Conservation (phyloP, 2,888 invertebrate species). For the Cacoxenus indagator region DNA sequence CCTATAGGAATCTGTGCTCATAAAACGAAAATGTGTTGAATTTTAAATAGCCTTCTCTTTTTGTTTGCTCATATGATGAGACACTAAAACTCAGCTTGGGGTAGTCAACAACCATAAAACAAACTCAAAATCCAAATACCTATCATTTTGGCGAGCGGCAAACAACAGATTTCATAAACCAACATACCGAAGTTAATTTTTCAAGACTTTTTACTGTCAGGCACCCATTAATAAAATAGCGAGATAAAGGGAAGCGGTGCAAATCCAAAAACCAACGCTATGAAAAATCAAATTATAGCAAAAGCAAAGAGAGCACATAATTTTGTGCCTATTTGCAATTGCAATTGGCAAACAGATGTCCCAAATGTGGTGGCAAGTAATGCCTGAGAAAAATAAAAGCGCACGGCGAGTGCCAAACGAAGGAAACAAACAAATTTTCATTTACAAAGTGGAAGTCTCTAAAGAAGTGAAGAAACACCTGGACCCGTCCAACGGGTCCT, state of each 20-base stretch:
- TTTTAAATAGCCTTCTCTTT: too few species aligned
- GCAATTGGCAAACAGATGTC: conserved; percentile 44
- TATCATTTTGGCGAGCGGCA: too few species aligned
- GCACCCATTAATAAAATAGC: conserved; percentile 19
- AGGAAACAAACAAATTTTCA: neutral
- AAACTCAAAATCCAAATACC: too few species aligned
- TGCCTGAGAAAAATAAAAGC: conserved; percentile 40
- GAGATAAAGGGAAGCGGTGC: neutral
- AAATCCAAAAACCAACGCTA: neutral
- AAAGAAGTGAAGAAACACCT: neutral
- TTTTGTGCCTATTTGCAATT: conserved; percentile 16
- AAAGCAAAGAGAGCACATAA: conserved; percentile 31
- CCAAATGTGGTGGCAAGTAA: conserved; percentile 43
- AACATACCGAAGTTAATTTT: neutral
- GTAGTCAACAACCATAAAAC: too few species aligned
- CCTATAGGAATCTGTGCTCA: too few species aligned
- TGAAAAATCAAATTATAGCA: conserved; percentile 26
- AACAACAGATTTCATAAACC: too few species aligned
- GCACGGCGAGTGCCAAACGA: neutral
- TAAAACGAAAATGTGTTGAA: too few species aligned
- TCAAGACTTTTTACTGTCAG: neutral
- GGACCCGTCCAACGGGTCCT: neutral
- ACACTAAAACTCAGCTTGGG: too few species aligned
- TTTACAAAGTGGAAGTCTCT: neutral
- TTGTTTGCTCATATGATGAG: too few species aligned